Evolutionary conservation across 2,113 vertebrate species (phyloP).

Genomic region (Ammospiza nelsoni): DNA sequence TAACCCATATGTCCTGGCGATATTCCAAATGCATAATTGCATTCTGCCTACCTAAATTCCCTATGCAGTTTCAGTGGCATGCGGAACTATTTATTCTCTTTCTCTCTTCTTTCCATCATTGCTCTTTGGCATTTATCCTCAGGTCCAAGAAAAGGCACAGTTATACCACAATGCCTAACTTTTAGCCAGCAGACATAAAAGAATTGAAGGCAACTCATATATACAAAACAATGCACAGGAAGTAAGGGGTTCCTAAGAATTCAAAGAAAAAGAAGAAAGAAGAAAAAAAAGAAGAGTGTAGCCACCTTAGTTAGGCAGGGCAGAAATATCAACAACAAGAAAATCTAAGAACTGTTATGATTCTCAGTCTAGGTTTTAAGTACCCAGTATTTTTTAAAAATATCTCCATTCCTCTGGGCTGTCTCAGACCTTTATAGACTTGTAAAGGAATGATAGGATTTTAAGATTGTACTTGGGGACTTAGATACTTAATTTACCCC

Average conservation of each 20-base stretch:
- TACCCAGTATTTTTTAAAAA: not conserved
- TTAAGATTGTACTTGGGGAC: not conserved
- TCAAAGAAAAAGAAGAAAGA: not conserved
- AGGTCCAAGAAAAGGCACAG: not conserved
- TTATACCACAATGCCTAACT: not conserved
- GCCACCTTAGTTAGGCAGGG: not conserved
- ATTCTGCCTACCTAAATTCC: slow-evolving; percentile 69
- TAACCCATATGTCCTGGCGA: slow-evolving; percentile 67
- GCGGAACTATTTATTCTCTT: slow-evolving; percentile 25
- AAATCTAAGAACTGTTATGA: not conserved
- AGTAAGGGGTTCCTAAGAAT: not conserved
- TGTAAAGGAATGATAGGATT: not conserved
- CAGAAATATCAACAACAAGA: not conserved
- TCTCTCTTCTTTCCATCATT: not conserved
- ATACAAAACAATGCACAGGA: not conserved
- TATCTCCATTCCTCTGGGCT: not conserved
- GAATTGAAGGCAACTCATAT: not conserved
- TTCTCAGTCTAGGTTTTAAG: not conserved
- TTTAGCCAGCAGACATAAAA: not conserved
- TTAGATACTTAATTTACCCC: not conserved
- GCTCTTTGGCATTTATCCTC: not conserved
- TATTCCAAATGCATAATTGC: slow-evolving; percentile 67
- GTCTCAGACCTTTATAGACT: not conserved
- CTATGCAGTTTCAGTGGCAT: slow-evolving; percentile 29
- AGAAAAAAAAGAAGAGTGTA: not conserved